Base-by-base conservation (phyloP, 2,888 invertebrate genomes). In the Iselma pallidipennis region DNA sequence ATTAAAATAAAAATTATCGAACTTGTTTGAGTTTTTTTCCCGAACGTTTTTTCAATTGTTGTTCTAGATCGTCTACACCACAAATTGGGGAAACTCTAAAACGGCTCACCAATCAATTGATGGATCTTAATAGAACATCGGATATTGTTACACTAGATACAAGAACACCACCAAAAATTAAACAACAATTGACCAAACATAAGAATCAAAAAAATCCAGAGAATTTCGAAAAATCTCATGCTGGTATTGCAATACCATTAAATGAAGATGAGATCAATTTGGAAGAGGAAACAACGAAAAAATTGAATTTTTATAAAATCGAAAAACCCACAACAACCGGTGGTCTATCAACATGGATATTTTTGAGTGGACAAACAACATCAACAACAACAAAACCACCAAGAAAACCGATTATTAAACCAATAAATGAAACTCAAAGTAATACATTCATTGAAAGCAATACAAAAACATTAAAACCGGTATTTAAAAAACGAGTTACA, bases 331-430 rank as follows among this genome's bases (percentile, higher is more conserved):
- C 87, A 84, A 59, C 42, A 42, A 51, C 85, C 85, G 23, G 85
- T 56, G 90, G 90, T 1, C 84, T 91, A 63, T 91, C 91, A 0
- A 91, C 92, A 0, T 92, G 91, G 92, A 88, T 91, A 63, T 82
- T 91, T 16, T 77, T 92, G 16, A 91, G 89, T 71, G 85, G 85
- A 7, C 83, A 83, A 42, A 51, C 71, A 4, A 70, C 74, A 9
- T 59, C 72, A 10, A 81, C 81, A 10, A 81, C 81, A 0, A 59
- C 71, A 23, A 77, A 74, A 59, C 65, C 76, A 0, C 65, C 74
- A 9, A 69, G 67, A 37, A 76, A 76, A 63, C 65, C 71, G 16
- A 21, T 59, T 10, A 55, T 65, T 10, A 70, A 66, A 57, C 59
- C 66, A 10, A 42, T 19, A 2, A 69, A 67, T 59, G 52, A 61